Conservation (phyloP, 2,797 vertebrate genomes). For the Gadopsis bispinosus region DNA sequence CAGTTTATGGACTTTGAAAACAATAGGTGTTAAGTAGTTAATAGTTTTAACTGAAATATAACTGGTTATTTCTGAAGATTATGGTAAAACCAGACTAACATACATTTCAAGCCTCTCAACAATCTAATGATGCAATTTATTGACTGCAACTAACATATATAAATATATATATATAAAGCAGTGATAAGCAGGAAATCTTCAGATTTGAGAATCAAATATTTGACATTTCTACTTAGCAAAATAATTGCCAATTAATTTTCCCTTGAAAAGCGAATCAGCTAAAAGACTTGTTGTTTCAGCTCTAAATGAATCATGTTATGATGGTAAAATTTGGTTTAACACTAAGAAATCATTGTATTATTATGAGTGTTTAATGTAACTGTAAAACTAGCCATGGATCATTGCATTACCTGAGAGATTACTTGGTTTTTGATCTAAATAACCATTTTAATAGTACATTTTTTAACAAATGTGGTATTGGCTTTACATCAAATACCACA, state of each 20-base stretch:
- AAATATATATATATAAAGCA: background rate
- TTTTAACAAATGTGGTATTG: too few relatives aligned
- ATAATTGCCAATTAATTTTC: background rate
- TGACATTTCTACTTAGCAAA: background rate
- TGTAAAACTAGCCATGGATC: background rate
- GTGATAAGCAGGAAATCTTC: background rate
- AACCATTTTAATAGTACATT: background rate
- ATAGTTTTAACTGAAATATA: background rate
- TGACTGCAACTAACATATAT: too few relatives aligned
- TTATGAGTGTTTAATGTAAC: too few relatives aligned
- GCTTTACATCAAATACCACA: too few relatives aligned
- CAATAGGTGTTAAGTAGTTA: background rate
- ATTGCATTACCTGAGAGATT: background rate
- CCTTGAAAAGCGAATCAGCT: background rate
- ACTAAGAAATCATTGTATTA: background rate
- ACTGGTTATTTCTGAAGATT: background rate
- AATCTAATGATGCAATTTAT: background rate
- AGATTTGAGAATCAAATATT: background rate
- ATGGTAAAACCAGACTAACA: too few relatives aligned
- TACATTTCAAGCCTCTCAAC: too few relatives aligned
- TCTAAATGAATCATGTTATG: background rate
- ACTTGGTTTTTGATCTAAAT: background rate
- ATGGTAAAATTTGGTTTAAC: background rate
- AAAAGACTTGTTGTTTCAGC: background rate
- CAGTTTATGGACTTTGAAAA: background rate